These are phyloP conservation scores for Rhinolophus ferrumequinum DNA, from an alignment of 2,113 vertebrate species.

Conservation along the genomic window DNA sequence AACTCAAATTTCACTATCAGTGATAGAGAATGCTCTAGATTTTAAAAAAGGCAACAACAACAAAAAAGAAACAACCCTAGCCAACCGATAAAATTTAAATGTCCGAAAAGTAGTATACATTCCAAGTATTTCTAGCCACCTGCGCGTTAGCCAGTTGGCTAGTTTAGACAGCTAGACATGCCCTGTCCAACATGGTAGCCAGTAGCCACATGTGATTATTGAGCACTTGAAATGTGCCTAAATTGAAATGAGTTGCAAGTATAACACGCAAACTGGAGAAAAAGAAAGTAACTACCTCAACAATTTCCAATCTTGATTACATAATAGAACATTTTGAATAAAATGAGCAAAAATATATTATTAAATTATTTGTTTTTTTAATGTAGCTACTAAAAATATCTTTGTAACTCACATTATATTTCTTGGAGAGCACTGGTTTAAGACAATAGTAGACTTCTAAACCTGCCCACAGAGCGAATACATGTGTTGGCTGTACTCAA, in stretches of 20 bases:
- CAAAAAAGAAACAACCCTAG: background rate
- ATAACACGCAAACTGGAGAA: background rate
- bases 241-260: background rate
- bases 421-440: conserved; percentile 29
- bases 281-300: conserved; percentile 4
- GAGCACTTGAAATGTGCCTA: background rate
- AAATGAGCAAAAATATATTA: background rate
- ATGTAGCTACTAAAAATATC: background rate
- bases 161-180: conserved; percentile 1
- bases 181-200: background rate
- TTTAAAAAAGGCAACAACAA: background rate
- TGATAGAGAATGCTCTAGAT: conserved; percentile 20
- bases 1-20: conserved; percentile 49
- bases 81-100: background rate
- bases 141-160: background rate
- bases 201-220: background rate
- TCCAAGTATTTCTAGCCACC: conserved; percentile 25
- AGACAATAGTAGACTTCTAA: background rate
- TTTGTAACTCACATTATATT: background rate
- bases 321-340: background rate
- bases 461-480: background rate
- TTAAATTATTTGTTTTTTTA: conserved; percentile 40
- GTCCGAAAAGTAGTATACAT: background rate
- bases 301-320: background rate
- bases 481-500: background rate